Evolutionary conservation across 2,888 invertebrate species (phyloP).

Genomic region (Eulithis prunata): DNA sequence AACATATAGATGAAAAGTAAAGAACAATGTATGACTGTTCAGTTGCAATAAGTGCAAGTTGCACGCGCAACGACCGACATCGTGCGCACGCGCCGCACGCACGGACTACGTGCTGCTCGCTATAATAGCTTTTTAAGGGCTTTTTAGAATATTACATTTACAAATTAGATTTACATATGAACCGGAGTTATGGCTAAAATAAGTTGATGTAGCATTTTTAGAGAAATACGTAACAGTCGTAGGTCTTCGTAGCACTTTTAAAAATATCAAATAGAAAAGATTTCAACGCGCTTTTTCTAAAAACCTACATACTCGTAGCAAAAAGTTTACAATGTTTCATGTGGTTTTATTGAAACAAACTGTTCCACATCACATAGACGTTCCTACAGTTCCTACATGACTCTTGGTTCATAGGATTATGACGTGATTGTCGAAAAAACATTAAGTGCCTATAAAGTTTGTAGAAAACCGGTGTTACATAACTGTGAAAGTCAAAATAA

Average conservation of each 20-base stretch:
- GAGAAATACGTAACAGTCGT: not conserved
- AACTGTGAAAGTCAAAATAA: conserved; percentile 12
- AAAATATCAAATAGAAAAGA: conserved; percentile 13
- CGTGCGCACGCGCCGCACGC: conserved; percentile 35
- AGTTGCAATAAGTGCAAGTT: conserved; percentile 16
- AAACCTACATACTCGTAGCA: no score
- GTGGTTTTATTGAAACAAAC: no score
- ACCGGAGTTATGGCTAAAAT: no score
- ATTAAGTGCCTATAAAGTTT: not conserved
- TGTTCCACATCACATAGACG: no score
- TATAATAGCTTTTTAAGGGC: not conserved
- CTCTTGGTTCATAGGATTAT: no score
- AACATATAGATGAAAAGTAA: no score
- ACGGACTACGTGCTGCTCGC: not conserved
- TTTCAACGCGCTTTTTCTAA: conserved; percentile 18
- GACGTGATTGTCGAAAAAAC: no score
- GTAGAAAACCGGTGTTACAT: conserved; percentile 1
- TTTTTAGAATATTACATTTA: not conserved
- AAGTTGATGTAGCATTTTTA: not conserved
- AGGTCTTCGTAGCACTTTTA: not conserved
- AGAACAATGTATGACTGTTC: not conserved
- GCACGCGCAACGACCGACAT: conserved; percentile 9
- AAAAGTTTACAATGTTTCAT: no score
- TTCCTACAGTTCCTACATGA: no score
- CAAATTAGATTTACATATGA: no score